Evolutionary conservation across 2,113 vertebrate species (phyloP).

Genomic region (Erythrolamprus reginae): DNA sequence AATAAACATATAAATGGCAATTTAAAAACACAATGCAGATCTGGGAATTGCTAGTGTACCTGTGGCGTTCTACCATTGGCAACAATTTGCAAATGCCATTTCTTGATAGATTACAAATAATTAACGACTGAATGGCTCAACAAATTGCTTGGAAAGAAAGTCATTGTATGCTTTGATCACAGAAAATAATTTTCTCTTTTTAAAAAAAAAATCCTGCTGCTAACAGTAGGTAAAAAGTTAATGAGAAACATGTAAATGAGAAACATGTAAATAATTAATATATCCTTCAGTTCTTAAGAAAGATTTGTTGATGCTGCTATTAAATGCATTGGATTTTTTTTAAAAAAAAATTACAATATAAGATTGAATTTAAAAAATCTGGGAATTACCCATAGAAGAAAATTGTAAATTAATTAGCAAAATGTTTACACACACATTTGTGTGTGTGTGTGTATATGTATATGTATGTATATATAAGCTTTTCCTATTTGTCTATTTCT

Average conservation of each 20-base stretch:
- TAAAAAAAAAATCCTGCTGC: conserved; percentile 38
- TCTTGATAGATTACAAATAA: conserved; percentile 49
- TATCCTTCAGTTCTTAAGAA: conserved; percentile 36
- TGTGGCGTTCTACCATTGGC: conserved; percentile 27
- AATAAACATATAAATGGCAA: background rate
- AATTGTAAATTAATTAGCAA: conserved; percentile 30
- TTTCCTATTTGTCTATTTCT: background rate
- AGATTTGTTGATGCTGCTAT: conserved; percentile 39
- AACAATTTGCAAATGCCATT: conserved; percentile 44
- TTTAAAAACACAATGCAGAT: background rate
- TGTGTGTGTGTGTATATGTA: too few species aligned
- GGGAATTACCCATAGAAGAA: conserved; percentile 15
- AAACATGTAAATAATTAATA: conserved; percentile 61
- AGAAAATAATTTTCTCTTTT: conserved; percentile 39
- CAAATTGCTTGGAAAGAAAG: conserved; percentile 35
- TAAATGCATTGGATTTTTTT: conserved; percentile 37
- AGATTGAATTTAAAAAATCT: background rate
- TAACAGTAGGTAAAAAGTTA: conserved; percentile 60
- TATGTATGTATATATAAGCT: background rate
- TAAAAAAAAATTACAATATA: conserved; percentile 28
- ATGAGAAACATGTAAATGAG: conserved; percentile 48
- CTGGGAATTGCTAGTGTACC: conserved; percentile 39
- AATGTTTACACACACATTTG: conserved; percentile 2
- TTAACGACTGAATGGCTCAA: conserved; percentile 46
- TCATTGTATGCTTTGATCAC: conserved; percentile 55